Evolutionary conservation across 2,797 vertebrate species (phyloP).

Genomic region (Eupleurogrammus muticus): DNA sequence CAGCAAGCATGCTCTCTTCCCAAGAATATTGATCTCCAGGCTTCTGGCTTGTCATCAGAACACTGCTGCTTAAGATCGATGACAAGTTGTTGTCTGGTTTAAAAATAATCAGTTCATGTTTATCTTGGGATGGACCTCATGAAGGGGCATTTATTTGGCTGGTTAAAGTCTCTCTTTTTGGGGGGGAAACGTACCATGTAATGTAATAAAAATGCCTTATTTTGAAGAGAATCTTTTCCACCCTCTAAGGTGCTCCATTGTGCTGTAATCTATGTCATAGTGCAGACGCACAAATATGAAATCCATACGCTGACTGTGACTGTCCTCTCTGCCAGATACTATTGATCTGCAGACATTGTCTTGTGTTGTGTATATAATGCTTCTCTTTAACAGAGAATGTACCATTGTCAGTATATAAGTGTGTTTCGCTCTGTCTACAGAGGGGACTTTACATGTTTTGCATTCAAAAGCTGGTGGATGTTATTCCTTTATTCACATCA

Average conservation of each 20-base stretch:
- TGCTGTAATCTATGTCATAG: conserved; percentile 42
- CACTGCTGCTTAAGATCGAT: conserved; percentile 22
- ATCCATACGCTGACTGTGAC: conserved; percentile 59
- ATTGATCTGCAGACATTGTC: conserved; percentile 58
- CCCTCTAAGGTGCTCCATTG: conserved; percentile 24
- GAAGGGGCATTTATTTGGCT: not conserved
- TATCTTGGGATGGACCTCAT: not conserved
- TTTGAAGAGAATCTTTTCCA: not conserved
- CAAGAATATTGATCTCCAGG: conserved; percentile 42
- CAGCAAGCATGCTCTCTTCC: not conserved
- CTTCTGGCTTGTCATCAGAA: conserved; percentile 35
- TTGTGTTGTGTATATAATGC: conserved; percentile 42
- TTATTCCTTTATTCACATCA: too few relatives aligned
- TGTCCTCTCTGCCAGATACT: conserved; percentile 48
- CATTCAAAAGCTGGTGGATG: not conserved
- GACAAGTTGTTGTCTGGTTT: conserved; percentile 15
- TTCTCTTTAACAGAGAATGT: conserved; percentile 19
- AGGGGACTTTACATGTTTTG: conserved; percentile 7
- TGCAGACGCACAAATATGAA: conserved; percentile 62
- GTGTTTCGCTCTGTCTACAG: conserved; percentile 3
- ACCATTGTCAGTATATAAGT: conserved; percentile 15
- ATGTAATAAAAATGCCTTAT: not conserved
- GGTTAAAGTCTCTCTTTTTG: not conserved
- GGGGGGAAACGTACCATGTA: not conserved
- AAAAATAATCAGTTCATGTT: conserved; percentile 19